These are phyloP conservation scores for Neoniphon sammara DNA, from an alignment of 2,797 vertebrate species.

Conservation along the genomic window DNA sequence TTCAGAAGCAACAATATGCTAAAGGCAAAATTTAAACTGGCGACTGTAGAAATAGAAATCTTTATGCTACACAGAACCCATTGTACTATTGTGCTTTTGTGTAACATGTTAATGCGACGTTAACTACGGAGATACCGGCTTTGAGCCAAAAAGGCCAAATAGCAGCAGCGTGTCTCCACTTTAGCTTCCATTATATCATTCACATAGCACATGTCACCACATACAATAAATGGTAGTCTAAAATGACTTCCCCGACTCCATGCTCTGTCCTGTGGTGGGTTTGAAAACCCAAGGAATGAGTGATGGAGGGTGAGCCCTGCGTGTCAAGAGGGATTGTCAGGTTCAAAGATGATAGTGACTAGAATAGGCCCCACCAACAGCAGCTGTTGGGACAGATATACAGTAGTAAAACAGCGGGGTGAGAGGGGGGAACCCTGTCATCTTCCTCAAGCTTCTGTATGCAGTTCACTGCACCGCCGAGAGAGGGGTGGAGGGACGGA, in stretches of 20 bases:
- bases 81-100: no score
- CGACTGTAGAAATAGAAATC: constrained; percentile 5
- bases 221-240: not conserved
- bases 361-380: constrained; percentile 39
- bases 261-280: constrained; percentile 14
- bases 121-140: no score
- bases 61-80: not conserved
- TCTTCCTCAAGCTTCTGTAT: constrained; percentile 27
- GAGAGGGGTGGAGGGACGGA: not conserved
- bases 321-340: constrained; percentile 38
- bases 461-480: constrained; percentile 11
- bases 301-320: constrained; percentile 29
- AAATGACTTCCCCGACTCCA: constrained; percentile 5
- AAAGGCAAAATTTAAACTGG: constrained; percentile 41
- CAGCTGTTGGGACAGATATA: constrained; percentile 65
- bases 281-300: constrained; percentile 43
- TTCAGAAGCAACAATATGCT: constrained; percentile 10
- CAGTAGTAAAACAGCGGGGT: constrained; percentile 51
- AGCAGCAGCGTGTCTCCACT: no score
- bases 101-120: no score
- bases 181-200: not conserved
- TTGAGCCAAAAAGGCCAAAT: no score
- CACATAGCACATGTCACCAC: not conserved
- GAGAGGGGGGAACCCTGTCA: constrained; percentile 47
- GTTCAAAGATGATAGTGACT: constrained; percentile 33